phyloP scores from a whole-genome alignment of 1,140 invertebrate species.

The Phenacoccus solenopsis region DNA sequence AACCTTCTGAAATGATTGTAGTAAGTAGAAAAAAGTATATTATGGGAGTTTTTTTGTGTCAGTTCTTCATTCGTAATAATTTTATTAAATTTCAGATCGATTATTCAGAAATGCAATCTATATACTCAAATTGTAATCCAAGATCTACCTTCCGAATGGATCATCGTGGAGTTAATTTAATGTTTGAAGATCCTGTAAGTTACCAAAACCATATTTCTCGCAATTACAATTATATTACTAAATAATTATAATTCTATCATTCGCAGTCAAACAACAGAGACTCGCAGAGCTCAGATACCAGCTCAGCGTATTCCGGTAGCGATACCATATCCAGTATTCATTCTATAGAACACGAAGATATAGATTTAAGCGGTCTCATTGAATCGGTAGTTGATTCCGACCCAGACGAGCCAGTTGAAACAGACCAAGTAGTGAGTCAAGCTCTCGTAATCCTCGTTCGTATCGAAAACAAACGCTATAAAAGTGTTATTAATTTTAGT shows the following conservation, averaged over 20 bases:
- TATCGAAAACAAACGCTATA: conserved; percentile 10
- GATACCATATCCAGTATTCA: conserved; percentile 91
- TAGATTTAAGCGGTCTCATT: conserved; percentile 80
- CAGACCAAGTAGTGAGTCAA: conserved; percentile 58
- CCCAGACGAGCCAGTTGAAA: conserved; percentile 83
- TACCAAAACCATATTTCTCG: neutral
- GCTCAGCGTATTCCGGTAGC: conserved; percentile 86
- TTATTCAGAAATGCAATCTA: conserved; percentile 5
- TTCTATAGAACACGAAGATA: conserved; percentile 66
- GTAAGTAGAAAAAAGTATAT: conserved; percentile 41
- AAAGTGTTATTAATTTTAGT: conserved; percentile 41
- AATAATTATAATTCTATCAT: conserved; percentile 8
- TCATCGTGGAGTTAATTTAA: conserved; percentile 3
- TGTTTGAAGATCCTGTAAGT: conserved; percentile 12
- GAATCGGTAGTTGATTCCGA: conserved; percentile 93
- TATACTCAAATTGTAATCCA: conserved; percentile 3
- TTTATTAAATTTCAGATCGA: neutral
- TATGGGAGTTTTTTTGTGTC: too few species aligned
- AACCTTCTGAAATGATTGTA: conserved; percentile 79
- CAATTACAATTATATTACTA: conserved; percentile 11
- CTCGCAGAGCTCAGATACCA: conserved; percentile 84
- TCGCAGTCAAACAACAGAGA: conserved; percentile 64
- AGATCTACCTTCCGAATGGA: conserved; percentile 6
- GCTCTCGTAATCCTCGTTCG: neutral
- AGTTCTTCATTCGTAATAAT: neutral